Conservation (phyloP, 2,797 vertebrate species). For the Gouania willdenowi region DNA sequence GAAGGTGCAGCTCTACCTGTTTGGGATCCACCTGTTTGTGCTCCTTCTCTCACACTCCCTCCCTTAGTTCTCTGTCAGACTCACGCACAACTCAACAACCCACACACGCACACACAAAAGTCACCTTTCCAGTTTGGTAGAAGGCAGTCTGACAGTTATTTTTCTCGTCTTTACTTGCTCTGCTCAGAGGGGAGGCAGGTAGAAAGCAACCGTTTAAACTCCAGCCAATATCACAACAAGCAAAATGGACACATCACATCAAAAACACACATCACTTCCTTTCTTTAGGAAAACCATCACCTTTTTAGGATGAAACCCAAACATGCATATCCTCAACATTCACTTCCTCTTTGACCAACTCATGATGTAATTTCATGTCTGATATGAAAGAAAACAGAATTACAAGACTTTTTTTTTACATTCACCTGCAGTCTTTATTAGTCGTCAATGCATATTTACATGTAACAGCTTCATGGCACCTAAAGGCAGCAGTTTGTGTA, state of each 20-base stretch:
- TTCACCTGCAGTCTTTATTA: no score
- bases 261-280: no score
- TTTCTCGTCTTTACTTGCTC: constrained; percentile 64
- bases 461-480: neutral
- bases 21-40: constrained; percentile 63
- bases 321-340: no score
- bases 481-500: neutral
- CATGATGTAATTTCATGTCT: no score
- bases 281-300: no score
- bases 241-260: neutral
- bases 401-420: neutral
- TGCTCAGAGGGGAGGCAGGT: constrained; percentile 43
- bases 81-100: neutral
- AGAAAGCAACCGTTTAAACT: constrained; percentile 9
- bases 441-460: neutral
- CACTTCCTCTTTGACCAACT: no score
- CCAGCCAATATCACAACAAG: neutral
- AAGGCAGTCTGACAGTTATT: constrained; percentile 64
- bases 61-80: neutral
- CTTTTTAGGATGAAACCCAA: no score
- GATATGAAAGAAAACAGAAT: no score
- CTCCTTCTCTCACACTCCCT: constrained; percentile 3
- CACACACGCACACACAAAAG: constrained; percentile 23
- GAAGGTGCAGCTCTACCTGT: constrained; percentile 43
- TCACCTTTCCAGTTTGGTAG: constrained; percentile 54